phyloP scores from a whole-genome alignment of 2,797 vertebrate species.

The Sitta carolinensis region DNA sequence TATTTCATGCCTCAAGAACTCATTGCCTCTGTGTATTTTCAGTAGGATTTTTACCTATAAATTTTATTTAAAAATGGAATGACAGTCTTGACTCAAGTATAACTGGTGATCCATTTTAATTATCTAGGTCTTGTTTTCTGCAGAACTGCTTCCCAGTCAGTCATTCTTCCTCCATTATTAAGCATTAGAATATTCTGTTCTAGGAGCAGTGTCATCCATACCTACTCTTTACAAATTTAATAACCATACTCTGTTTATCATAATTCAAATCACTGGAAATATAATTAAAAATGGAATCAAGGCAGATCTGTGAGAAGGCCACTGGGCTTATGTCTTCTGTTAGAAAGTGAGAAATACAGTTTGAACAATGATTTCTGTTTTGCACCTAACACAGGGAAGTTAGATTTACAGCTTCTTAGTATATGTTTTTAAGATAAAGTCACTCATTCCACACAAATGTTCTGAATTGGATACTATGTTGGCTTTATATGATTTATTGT shows the following conservation, averaged over 20 bases:
- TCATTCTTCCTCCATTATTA: not conserved
- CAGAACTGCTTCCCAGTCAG: not conserved
- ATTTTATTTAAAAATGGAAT: not conserved
- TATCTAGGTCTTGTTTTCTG: not conserved
- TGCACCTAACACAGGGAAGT: not conserved
- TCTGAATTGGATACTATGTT: not conserved
- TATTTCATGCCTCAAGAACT: not conserved
- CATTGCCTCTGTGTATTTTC: not conserved
- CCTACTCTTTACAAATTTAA: not conserved
- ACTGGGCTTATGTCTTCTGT: not conserved
- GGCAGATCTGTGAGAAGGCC: not conserved
- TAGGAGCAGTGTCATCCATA: not conserved
- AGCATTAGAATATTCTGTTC: not conserved
- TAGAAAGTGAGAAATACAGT: not conserved
- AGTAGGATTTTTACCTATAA: not conserved
- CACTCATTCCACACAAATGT: not conserved
- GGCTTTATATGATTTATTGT: not conserved
- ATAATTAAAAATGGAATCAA: not conserved
- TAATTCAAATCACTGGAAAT: not conserved
- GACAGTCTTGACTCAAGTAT: not conserved
- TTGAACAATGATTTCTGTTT: not conserved
- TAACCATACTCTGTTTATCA: not conserved
- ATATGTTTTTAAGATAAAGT: not conserved
- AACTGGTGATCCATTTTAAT: not conserved
- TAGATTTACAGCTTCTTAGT: not conserved